Conservation (phyloP, 2,113 vertebrate species). For the Centropristis striata region DNA sequence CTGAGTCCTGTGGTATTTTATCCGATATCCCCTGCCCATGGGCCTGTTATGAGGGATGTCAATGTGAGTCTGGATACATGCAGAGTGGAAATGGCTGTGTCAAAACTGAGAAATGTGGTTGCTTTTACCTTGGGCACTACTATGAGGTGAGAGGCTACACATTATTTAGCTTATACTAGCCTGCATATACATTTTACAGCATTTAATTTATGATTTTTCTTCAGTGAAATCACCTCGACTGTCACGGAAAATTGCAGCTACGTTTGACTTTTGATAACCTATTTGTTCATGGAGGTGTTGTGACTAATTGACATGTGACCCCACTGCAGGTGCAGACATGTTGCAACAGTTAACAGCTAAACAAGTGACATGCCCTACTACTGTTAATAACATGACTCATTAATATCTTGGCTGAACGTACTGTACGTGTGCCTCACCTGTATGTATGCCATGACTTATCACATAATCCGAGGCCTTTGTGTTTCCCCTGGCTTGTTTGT, state of each 20-base stretch:
- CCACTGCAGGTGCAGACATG: slow-evolving; percentile 21
- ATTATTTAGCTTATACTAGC: background rate
- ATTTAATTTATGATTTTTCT: background rate
- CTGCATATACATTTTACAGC: background rate
- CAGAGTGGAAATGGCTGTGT: slow-evolving; percentile 45
- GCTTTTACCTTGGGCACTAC: slow-evolving; percentile 41
- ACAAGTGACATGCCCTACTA: slow-evolving; percentile 22
- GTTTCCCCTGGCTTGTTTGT: slow-evolving; percentile 31
- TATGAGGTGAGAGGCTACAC: slow-evolving; percentile 33
- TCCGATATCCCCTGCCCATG: slow-evolving; percentile 43
- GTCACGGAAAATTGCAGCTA: background rate
- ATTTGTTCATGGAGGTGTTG: background rate
- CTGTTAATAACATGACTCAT: slow-evolving; percentile 63
- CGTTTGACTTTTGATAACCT: background rate
- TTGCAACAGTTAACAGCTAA: slow-evolving; percentile 29
- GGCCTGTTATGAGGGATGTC: slow-evolving; percentile 62
- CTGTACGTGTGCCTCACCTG: slow-evolving; percentile 28
- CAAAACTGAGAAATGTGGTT: slow-evolving; percentile 56
- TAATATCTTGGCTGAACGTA: slow-evolving; percentile 25
- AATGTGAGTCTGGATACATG: slow-evolving; percentile 45
- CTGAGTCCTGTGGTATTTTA: slow-evolving; percentile 51
- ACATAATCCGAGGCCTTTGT: slow-evolving; percentile 34
- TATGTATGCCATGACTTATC: slow-evolving; percentile 48
- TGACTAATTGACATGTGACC: slow-evolving; percentile 37
- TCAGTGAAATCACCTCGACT: background rate